Base-by-base conservation (phyloP, 1,140 invertebrate species). In the Adelges cooleyi region DNA sequence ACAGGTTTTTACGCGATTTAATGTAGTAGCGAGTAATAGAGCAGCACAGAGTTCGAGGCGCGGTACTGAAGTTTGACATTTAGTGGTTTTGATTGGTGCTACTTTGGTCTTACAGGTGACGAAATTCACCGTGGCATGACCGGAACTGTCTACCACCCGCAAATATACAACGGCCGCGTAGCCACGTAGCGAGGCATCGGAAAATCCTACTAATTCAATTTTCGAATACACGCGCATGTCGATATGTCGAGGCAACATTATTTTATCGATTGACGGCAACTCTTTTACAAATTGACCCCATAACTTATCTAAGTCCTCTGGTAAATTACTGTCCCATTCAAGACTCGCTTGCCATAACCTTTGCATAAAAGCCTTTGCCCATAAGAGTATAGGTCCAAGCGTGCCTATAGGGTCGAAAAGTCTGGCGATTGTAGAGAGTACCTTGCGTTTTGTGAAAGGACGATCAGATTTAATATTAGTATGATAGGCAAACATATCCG, bases 21-120 rank as follows among this genome's bases (percentile, higher is more conserved):
- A 11, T 15, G 20, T 8, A 33, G 18, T 25, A 13, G 73, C 70
- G 5, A 77, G 65, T 18, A 78, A 48, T 2, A 72, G 44, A 10
- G 78, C 77, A 10, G 72, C 77, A 49, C 69, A 73, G 9, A 80
- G 68, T 69, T 81, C 79, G 13, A 80, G 69, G 65, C 76, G 48
- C 10, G 80, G 78, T 44, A 81, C 71, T 18, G 74, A 73, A 2
- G 69, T 52, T 15, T 20, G 40, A n/a, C n/a, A n/a, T n/a, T n/a
- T n/a, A n/a, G n/a, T n/a, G n/a, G n/a, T n/a, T 22, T 70, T 71
- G 6, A 70, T n/a, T 11, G 70, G 67, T 11, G 69, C 68, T 0
- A 70, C 67, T 42, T 67, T 66, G 1, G 67, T 56, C 51, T 71
- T 71, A 10, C 67, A 65, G 22, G 48, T 44, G 2, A 71, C 13